Base-by-base conservation (phyloP, 2,888 invertebrate genomes). In the Eupithecia tripunctaria region DNA sequence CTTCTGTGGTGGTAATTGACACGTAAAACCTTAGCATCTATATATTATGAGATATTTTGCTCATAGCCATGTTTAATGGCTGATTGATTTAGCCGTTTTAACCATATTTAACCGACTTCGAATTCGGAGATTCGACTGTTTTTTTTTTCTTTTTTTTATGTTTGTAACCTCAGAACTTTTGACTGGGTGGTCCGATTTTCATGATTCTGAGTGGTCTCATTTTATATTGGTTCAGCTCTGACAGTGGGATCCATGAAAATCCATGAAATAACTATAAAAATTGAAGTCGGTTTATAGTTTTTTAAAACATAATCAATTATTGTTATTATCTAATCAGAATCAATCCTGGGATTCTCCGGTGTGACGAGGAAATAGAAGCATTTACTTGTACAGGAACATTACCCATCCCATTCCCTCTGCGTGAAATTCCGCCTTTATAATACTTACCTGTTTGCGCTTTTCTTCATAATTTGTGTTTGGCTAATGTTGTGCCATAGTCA, bases 381-480 rank as follows among this genome's bases (percentile, higher is more conserved):
- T 14, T 56, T 12, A 25, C 56, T 25, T 56, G 5, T 25, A 38
- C 51, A 21, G 65, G 43, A 65, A 68, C 56, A 72, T 60, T 72
- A 72, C 60, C 65, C 70, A 70, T 70, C 59, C 63, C 86, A 89
- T 86, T 80, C 83, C 81, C 82, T 72, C 74, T 74, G 27, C 70
- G 41, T 59, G 64, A 72, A 74, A 67, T 67, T 67, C 29, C 29
- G 87, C 89, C 88, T 81, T 88, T 89, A 82, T 90, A 88, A 89
- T 91, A 90, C 64, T 64, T 64, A 64, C 91, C 88, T 91, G 89
- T 91, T 93, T 92, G 90, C 90, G 88, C 88, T 87, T 90, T 90
- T 90, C 88, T 87, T 88, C 85, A 88, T 89, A 91, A 92, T 93
- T 93, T 91, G 89, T 90, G 89, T 91, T 89, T 86, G 88, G 89